Base-by-base conservation (phyloP, 2,888 invertebrate species). In the Seladonia tumulorum region DNA sequence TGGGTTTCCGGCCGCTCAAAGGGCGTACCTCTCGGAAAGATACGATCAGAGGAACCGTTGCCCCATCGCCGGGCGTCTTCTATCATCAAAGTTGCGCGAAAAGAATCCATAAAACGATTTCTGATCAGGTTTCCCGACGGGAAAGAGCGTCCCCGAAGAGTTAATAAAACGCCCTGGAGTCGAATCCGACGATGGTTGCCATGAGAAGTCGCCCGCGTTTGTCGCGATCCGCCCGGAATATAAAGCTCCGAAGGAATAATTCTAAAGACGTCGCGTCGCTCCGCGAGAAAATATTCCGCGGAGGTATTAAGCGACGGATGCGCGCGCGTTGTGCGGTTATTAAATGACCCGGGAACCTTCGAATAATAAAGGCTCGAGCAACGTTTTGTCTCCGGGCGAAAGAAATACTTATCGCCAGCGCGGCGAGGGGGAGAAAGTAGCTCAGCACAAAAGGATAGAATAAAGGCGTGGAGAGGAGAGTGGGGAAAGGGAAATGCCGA, bases 291-390 rank as follows among this genome's bases (percentile, higher is more conserved):
- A 79, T 75, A 85, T 85, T 72, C 72, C 39, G 47, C 75, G 63
- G 47, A 35, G 79, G 53, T 66, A 71, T 66, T 84, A 82, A 84
- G 78, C 70, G 78, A 16, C 45, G 35, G 68, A 29, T 70, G 49
- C 49, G 49, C 22, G 45, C 25, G 83, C 74, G 74, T 84, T 74
- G 78, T 53, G 82, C 45, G 73, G 76, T 81, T 66, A 81, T 81
- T 83, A 83, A 83, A 81, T 76, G 76, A 71, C 42, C 47, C 81
- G 81, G 71, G 53, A 76, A 83, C 76, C 53, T 81, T 66, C 49
- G 81, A 53, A 53, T 53, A 68, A 83, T 76, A 71, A 60, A 53
- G 63, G 53, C 57, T 2, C 68, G 74, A 82, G 47, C 60, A 57
- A 76, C 76, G 81, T 82, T 82, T 82, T 80, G 76, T 76, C 53